Percentiles rank a stretch among this genome's conserved stretches.
These are phyloP conservation scores for Alectura lathami DNA, from an alignment of 2,113 vertebrate species.

Conservation along the genomic window DNA sequence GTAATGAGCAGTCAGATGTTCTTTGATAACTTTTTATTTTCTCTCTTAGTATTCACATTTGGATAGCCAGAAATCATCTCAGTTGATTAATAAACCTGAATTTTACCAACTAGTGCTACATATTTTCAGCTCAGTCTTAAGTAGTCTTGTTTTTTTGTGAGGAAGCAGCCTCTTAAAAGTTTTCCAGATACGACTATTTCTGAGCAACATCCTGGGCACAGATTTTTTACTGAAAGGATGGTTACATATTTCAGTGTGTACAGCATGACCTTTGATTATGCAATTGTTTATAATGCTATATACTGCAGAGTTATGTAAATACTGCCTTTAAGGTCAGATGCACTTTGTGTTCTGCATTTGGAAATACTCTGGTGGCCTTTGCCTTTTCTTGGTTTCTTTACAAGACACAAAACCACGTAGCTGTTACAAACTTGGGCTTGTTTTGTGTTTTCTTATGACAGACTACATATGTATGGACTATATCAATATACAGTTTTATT, in stretches of 20 bases:
- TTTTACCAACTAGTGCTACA: background rate
- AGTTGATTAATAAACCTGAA: background rate
- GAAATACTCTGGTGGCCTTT: background rate
- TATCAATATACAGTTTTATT: background rate
- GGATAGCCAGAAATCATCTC: background rate
- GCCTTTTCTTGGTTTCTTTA: background rate
- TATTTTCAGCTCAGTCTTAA: background rate
- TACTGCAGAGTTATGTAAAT: slow-evolving; percentile 3
- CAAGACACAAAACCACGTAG: background rate
- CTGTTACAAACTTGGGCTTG: background rate
- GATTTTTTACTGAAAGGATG: background rate
- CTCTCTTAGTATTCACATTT: background rate
- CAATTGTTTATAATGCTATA: background rate
- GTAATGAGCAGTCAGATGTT: background rate
- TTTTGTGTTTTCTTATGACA: background rate
- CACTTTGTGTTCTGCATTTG: background rate
- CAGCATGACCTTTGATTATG: slow-evolving; percentile 37
- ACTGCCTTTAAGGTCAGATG: background rate
- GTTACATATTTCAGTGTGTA: background rate
- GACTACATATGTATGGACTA: no score
- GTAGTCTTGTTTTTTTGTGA: background rate
- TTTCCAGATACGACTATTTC: background rate
- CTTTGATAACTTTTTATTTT: background rate
- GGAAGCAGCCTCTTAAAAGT: background rate
- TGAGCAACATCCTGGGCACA: background rate